Percentiles rank a stretch among this genome's conserved stretches.
Conservation (phyloP, 1,140 invertebrate species). For the Xylocopa sonorina region DNA sequence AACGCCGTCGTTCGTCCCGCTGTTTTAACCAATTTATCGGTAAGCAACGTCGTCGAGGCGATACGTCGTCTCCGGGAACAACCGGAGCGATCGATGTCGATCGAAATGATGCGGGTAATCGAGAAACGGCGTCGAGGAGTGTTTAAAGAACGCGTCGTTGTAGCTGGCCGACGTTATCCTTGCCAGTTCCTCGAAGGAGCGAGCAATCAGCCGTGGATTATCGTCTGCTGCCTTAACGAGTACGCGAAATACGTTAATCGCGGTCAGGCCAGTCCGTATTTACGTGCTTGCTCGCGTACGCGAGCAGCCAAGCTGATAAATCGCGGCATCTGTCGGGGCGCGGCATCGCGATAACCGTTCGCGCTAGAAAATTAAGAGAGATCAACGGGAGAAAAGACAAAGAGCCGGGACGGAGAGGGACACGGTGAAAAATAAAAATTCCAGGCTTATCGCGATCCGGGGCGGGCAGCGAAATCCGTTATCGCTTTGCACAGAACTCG, state of each 20-base stretch:
- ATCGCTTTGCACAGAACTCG: constrained; percentile 16
- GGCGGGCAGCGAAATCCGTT: constrained; percentile 36
- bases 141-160: too few species aligned
- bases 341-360: constrained; percentile 13
- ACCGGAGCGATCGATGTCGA: too few species aligned
- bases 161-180: too few species aligned
- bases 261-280: too few species aligned
- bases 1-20: neutral
- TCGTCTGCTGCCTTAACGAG: neutral
- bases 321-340: too few species aligned
- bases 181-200: neutral
- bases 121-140: too few species aligned
- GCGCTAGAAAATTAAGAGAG: constrained; percentile 1
- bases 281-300: neutral
- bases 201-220: neutral
- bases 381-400: neutral
- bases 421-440: neutral
- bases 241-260: constrained; percentile 9
- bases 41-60: neutral
- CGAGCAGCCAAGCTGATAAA: constrained; percentile 3
- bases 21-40: neutral
- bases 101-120: too few species aligned
- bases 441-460: constrained; percentile 9
- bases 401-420: neutral
- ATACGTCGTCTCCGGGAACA: neutral